Percentiles rank a stretch among this genome's conserved stretches.
Evolutionary conservation across 1,140 invertebrate genomes (phyloP).

Genomic region (Lasioglossum albipes): DNA sequence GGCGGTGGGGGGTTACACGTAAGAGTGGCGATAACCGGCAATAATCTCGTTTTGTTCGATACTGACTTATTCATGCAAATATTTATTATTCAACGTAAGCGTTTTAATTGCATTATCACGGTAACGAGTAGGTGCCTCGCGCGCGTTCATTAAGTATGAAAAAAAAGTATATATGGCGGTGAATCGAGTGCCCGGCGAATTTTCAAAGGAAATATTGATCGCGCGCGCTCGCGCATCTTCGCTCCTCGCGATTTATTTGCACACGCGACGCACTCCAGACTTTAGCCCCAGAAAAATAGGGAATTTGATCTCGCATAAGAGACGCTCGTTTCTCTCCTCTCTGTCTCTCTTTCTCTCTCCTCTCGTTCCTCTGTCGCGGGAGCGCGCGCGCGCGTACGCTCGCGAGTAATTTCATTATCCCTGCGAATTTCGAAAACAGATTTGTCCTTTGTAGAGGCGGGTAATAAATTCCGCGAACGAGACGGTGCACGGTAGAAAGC

Average conservation of each 20-base stretch:
- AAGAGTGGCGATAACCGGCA: conserved; percentile 41
- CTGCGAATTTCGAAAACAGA: conserved; percentile 24
- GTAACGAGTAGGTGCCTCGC: conserved; percentile 34
- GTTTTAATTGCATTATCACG: conserved; percentile 47
- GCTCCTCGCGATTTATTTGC: conserved; percentile 28
- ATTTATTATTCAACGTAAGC: conserved; percentile 50
- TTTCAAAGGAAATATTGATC: conserved; percentile 49
- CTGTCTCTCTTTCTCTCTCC: background rate
- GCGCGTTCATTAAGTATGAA: conserved; percentile 42
- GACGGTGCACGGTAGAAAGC: background rate
- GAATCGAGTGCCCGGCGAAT: conserved; percentile 24
- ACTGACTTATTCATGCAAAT: conserved; percentile 46
- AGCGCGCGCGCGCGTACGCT: no score
- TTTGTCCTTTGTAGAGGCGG: conserved; percentile 13
- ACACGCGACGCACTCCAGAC: conserved; percentile 19
- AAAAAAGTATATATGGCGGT: conserved; percentile 7
- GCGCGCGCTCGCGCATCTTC: conserved; percentile 23
- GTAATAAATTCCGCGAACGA: conserved; percentile 6
- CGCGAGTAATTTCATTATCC: conserved; percentile 32
- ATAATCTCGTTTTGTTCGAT: conserved; percentile 39
- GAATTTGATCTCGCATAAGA: conserved; percentile 21
- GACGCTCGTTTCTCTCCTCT: background rate
- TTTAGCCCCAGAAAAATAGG: background rate
- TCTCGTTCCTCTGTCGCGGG: background rate
- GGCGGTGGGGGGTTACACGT: conserved; percentile 17